Evolutionary conservation across 2,888 invertebrate genomes (phyloP).

Genomic region (Nezara viridula): DNA sequence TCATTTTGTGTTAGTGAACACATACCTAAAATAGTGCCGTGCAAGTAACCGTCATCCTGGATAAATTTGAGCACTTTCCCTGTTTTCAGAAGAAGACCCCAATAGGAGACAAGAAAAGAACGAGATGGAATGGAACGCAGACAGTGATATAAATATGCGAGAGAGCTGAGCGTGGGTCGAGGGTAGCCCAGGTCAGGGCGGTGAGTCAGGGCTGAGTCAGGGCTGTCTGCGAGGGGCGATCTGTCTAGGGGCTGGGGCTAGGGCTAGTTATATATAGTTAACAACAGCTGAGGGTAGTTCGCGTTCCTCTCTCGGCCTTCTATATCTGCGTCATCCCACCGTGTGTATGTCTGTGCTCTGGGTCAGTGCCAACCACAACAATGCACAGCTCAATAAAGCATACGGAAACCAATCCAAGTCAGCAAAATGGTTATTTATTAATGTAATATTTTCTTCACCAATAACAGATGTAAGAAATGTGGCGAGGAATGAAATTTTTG

Average conservation of each 20-base stretch:
- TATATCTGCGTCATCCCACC: background rate
- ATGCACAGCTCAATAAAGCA: too few species aligned
- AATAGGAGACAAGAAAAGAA: background rate
- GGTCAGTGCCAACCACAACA: too few species aligned
- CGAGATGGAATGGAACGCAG: background rate
- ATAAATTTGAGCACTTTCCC: background rate
- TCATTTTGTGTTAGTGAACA: too few species aligned
- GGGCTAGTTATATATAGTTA: background rate
- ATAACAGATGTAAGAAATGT: too few species aligned
- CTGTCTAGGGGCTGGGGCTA: background rate
- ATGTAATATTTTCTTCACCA: too few species aligned
- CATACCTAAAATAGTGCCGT: too few species aligned
- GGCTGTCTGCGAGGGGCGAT: slow-evolving; percentile 9
- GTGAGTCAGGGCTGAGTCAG: slow-evolving; percentile 33
- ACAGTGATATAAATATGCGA: background rate
- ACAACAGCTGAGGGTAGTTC: background rate
- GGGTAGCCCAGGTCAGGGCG: slow-evolving; percentile 24
- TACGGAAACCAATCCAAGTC: too few species aligned
- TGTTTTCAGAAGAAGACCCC: background rate
- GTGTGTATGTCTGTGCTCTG: background rate
- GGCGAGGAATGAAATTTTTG: too few species aligned
- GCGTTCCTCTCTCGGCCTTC: too few species aligned
- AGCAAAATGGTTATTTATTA: too few species aligned
- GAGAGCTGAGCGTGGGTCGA: background rate
- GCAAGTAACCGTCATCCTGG: background rate